These are phyloP conservation scores for Pteropus rufus DNA, from an alignment of 2,797 vertebrate species.

Conservation along the genomic window DNA sequence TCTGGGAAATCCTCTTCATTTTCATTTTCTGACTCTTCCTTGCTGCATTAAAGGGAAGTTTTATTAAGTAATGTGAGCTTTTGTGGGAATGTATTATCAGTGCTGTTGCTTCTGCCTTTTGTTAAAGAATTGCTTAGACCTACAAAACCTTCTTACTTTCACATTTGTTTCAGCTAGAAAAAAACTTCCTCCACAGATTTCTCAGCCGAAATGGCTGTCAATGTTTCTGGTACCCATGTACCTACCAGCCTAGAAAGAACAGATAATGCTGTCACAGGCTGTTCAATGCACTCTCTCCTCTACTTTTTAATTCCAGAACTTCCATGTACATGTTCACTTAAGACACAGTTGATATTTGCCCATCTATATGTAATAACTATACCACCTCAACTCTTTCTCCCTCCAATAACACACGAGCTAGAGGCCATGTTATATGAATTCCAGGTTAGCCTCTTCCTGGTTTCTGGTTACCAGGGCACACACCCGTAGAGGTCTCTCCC, in stretches of 20 bases:
- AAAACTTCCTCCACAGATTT: not conserved
- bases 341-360: not conserved
- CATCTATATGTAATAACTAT: not conserved
- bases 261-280: not conserved
- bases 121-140: not conserved
- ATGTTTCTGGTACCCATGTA: not conserved
- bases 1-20: not conserved
- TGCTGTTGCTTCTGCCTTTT: not conserved
- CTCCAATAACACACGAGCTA: not conserved
- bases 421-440: not conserved
- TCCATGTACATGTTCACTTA: not conserved
- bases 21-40: not conserved
- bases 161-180: not conserved
- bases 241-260: not conserved
- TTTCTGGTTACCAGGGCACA: not conserved
- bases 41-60: not conserved
- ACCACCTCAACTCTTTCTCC: not conserved
- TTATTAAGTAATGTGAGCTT: not conserved
- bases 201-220: not conserved
- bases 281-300: not conserved
- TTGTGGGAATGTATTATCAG: not conserved
- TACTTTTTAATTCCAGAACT: not conserved
- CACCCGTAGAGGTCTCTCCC: not conserved
- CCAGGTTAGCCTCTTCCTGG: not conserved
- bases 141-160: not conserved